Base-by-base conservation (phyloP, 2,888 invertebrate genomes). In the Drosophila vallismaia region DNA sequence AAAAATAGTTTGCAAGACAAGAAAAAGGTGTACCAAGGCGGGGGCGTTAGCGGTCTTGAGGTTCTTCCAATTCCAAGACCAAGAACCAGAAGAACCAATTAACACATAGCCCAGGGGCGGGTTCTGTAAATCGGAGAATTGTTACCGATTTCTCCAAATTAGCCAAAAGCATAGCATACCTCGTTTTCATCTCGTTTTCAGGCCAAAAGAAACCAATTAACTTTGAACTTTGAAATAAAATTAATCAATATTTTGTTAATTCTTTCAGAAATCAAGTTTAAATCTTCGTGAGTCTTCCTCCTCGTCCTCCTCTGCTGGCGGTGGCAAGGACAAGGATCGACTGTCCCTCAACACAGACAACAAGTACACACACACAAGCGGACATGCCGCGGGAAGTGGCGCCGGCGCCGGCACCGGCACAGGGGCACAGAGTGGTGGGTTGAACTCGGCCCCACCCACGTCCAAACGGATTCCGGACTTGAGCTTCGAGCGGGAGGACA, bases 341-440 rank as follows among this genome's bases (percentile, higher is more conserved):
- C 81, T 90, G 68, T 90, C 90, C 46, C 77, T 90, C 2, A 90
- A 89, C 73, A 86, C 89, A 19, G 90, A 90, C 88, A 90, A 90
- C 77, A 90, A 90, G 78, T 88, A 89, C 72, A 82, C 87, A 74
- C 86, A 86, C 66, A 82, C 64, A 71, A 80, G 77, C 48, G 48
- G 36, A 3, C 45, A 14, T 38, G 63, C 26, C 28, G 45, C 51
- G 5, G 33, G 10, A 3, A 33, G 49, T n/a, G 66, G 24, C 26
- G 74, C 71, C 29, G 76, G 67, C 29, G 12, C 38, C 9, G 66
- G 24, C 26, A 72, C 71, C 29, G 76, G 67, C 29, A 24, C 38
- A 4, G 75, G 68, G 26, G n/a, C n/a, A n/a, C n/a, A n/a, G n/a
- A n/a, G 50, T 12, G 63, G 71, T 74, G 86, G 71, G 0, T 45